Conservation (phyloP, 2,888 invertebrate species). For the Drosophila mimica region DNA sequence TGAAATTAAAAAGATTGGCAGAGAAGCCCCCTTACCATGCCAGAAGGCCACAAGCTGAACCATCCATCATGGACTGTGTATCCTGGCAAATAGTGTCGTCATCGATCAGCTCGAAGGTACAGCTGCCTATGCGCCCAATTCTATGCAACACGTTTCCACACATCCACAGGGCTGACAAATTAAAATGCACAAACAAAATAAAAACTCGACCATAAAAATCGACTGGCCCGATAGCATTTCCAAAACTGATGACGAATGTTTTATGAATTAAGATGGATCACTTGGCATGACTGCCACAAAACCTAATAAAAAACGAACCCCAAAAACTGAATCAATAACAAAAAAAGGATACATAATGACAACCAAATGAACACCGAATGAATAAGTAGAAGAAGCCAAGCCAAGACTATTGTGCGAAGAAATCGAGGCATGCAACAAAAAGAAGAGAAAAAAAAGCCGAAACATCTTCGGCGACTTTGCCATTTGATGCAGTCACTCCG, state of each 20-base stretch:
- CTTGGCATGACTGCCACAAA: constrained; percentile 80
- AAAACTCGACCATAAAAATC: constrained; percentile 46
- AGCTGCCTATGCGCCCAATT: constrained; percentile 55
- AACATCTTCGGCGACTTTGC: constrained; percentile 56
- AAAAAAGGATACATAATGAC: constrained; percentile 48
- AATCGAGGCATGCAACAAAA: constrained; percentile 30
- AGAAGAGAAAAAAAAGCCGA: constrained; percentile 17
- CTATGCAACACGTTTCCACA: constrained; percentile 67
- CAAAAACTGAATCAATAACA: constrained; percentile 40
- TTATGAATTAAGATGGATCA: constrained; percentile 84
- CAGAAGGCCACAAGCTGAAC: constrained; percentile 12
- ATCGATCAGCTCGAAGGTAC: constrained; percentile 74
- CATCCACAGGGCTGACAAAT: constrained; percentile 67
- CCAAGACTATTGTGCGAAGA: constrained; percentile 27
- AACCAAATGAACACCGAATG: constrained; percentile 32
- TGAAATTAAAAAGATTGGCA: constrained; percentile 54
- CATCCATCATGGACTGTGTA: constrained; percentile 63
- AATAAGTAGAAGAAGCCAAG: constrained; percentile 37
- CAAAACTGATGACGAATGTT: constrained; percentile 76
- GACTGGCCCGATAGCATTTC: constrained; percentile 64
- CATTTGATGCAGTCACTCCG: constrained; percentile 64
- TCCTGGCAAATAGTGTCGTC: constrained; percentile 78
- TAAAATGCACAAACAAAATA: constrained; percentile 68
- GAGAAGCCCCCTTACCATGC: constrained; percentile 7
- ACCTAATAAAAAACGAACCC: constrained; percentile 17